Conservation (phyloP, 1,140 invertebrate species). For the Penaeus japonicus region DNA sequence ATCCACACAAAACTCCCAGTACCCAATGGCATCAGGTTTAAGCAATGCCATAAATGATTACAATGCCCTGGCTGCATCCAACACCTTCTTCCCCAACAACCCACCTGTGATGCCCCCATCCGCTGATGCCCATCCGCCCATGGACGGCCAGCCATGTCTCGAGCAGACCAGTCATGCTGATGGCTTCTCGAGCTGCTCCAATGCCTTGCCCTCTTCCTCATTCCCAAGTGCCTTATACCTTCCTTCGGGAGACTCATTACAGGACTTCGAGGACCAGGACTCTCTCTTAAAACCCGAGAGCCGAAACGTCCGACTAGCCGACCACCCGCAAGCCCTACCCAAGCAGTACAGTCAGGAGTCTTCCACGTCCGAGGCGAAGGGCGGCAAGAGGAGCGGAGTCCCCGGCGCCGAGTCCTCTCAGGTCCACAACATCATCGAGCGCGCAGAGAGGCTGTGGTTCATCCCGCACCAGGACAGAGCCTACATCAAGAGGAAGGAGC, state of each 20-base stretch:
- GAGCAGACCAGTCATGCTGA: not conserved
- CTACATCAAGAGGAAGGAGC: conserved; percentile 38
- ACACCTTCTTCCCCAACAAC: conserved; percentile 15
- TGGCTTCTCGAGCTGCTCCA: not conserved
- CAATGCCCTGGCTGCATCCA: not conserved
- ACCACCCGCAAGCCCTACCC: not conserved
- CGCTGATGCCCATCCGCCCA: not conserved
- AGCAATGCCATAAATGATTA: conserved; percentile 14
- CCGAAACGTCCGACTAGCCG: not conserved
- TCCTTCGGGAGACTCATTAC: too few species aligned
- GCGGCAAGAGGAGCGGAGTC: not conserved
- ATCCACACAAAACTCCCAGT: not conserved
- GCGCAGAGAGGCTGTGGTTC: conserved; percentile 30
- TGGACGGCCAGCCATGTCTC: not conserved
- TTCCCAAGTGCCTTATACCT: not conserved
- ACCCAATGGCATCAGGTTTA: not conserved
- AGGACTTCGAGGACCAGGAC: not conserved
- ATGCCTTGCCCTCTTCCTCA: not conserved
- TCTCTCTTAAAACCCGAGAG: not conserved
- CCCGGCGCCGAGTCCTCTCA: not conserved
- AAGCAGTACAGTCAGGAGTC: conserved; percentile 9
- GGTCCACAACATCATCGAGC: conserved; percentile 18
- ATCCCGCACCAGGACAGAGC: conserved; percentile 32
- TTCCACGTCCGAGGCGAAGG: not conserved
- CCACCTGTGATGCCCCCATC: not conserved